Conservation (phyloP, 2,797 vertebrate genomes). For the Merluccius polli region DNA sequence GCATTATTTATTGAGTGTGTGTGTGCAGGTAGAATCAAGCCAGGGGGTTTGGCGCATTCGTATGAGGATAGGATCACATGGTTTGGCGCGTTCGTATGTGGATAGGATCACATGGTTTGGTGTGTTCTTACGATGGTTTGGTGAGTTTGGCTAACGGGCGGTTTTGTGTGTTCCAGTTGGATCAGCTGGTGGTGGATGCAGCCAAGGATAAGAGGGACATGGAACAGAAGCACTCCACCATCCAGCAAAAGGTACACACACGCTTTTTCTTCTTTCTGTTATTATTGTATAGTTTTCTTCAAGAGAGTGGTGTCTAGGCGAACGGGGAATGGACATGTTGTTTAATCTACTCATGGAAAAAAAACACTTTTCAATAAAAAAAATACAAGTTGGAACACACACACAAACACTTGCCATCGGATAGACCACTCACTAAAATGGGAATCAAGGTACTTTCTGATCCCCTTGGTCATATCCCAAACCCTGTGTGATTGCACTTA, state of each 20-base stretch:
- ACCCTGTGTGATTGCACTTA: conserved; percentile 28
- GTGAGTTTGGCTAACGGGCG: conserved; percentile 38
- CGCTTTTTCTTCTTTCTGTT: neutral
- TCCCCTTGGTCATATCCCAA: conserved; percentile 5
- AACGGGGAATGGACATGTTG: neutral
- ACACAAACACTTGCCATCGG: neutral
- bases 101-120: neutral
- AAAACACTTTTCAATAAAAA: neutral
- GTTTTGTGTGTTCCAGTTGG: conserved; percentile 80
- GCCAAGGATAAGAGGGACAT: conserved; percentile 95
- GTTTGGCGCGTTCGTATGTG: conserved; percentile 22
- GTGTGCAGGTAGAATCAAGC: neutral
- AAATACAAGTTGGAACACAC: conserved; percentile 7
- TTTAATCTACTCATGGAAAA: neutral
- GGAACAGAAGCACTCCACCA: conserved; percentile 97
- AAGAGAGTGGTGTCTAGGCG: neutral
- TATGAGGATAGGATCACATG: neutral
- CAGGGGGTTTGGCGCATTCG: neutral
- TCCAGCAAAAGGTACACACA: conserved; percentile 92
- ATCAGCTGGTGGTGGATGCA: conserved; percentile 90
- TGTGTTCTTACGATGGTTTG: conserved; percentile 15
- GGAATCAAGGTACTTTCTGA: neutral
- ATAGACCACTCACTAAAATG: neutral
- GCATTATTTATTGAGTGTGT: neutral
- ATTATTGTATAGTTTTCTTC: neutral